These are phyloP conservation scores for Callosobruchus maculatus DNA, from an alignment of 2,888 invertebrate species.

Conservation along the genomic window DNA sequence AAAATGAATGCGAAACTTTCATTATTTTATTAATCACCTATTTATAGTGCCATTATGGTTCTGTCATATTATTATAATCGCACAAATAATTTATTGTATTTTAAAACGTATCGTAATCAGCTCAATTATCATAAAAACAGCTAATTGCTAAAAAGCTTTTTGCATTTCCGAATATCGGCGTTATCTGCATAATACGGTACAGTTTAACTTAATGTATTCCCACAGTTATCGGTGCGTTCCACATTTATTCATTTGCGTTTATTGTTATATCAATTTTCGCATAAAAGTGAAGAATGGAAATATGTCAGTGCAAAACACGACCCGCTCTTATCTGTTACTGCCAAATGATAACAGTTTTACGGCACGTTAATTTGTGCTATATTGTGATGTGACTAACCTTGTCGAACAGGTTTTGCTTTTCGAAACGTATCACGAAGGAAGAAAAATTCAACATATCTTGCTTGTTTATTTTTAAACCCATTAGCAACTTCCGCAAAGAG, in stretches of 20 bases:
- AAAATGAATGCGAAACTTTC: not conserved
- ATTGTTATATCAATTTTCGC: not conserved
- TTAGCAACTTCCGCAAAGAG: too few relatives aligned
- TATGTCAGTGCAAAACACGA: not conserved
- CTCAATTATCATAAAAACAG: not conserved
- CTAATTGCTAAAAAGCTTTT: not conserved
- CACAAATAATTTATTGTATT: not conserved
- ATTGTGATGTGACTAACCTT: not conserved
- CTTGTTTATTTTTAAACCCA: too few relatives aligned
- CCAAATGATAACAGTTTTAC: not conserved
- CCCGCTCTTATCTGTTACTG: not conserved
- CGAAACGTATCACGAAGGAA: too few relatives aligned
- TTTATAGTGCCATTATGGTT: not conserved
- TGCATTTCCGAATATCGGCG: not conserved
- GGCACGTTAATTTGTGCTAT: not conserved
- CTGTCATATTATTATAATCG: not conserved
- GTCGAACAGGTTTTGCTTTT: too few relatives aligned
- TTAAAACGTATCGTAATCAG: not conserved
- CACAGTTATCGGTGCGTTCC: not conserved
- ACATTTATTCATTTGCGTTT: not conserved
- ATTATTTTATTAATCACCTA: not conserved
- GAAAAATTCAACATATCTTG: too few relatives aligned
- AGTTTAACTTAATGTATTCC: not conserved
- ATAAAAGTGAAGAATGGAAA: not conserved
- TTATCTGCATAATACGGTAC: not conserved